Percentiles rank a stretch among this genome's conserved stretches.
Conservation (phyloP, 2,797 vertebrate genomes). For the Macropus fuliginosus region DNA sequence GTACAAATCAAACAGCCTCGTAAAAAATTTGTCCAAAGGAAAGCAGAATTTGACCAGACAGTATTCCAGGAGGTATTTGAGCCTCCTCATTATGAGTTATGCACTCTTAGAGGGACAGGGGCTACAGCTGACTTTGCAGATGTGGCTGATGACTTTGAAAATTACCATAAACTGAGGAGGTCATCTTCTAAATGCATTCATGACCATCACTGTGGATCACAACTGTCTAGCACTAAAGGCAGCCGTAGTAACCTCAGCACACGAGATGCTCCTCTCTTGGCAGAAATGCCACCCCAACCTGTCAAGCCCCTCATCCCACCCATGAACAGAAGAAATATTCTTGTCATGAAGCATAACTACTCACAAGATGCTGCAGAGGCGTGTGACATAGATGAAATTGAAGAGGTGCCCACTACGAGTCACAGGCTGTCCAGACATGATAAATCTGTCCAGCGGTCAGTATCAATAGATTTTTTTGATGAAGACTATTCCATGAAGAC, state of each 20-base stretch:
- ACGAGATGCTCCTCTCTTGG: conserved; percentile 91
- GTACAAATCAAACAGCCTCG: conserved; percentile 99
- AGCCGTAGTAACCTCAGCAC: conserved; percentile 94
- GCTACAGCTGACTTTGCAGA: conserved; percentile 94
- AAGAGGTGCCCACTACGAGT: conserved; percentile 98
- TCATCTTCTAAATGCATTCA: conserved; percentile 97
- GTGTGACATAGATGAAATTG: conserved; percentile 96
- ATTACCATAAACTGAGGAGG: conserved; percentile 95
- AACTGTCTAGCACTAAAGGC: conserved; percentile 90
- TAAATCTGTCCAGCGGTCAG: conserved; percentile 99
- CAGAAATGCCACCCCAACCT: conserved; percentile 92
- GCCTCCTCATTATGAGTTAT: conserved; percentile 98
- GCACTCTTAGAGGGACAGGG: conserved; percentile 92
- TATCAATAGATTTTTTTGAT: conserved; percentile 95
- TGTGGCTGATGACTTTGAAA: conserved; percentile 96
- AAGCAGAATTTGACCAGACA: conserved; percentile 97
- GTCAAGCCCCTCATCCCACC: conserved; percentile 90
- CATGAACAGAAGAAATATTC: conserved; percentile 94
- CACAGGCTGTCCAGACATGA: conserved; percentile 98
- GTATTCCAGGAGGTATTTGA: conserved; percentile 99
- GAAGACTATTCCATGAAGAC: conserved; percentile 87
- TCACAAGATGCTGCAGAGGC: conserved; percentile 95
- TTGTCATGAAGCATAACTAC: conserved; percentile 99
- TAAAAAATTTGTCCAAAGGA: conserved; percentile 97
- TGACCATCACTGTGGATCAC: conserved; percentile 98